Conservation (phyloP, 2,113 vertebrate genomes). For the Platysternon megacephalum region DNA sequence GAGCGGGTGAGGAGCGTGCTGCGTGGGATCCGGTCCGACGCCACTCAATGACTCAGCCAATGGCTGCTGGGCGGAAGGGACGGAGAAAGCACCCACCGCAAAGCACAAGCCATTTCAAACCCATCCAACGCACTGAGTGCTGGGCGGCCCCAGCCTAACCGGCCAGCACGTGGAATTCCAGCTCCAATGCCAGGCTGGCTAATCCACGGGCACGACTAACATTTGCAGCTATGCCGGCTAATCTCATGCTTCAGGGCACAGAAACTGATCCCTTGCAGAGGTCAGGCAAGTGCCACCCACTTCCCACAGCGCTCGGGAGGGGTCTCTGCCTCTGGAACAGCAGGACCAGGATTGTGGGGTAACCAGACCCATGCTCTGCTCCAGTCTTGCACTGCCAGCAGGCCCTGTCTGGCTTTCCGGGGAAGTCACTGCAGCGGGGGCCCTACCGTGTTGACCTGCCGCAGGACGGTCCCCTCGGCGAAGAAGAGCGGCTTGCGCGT, state of each 20-base stretch:
- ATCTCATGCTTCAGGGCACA: neutral
- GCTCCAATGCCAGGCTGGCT: neutral
- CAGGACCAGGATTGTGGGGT: neutral
- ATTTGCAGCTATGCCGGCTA: too few species aligned
- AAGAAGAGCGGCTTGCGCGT: constrained; percentile 84
- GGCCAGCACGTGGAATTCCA: too few species aligned
- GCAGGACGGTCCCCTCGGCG: constrained; percentile 79
- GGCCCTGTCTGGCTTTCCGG: too few species aligned
- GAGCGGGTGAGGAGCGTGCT: neutral
- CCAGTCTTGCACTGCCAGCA: too few species aligned
- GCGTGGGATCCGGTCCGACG: neutral
- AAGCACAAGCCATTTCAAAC: too few species aligned
- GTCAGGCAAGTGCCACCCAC: neutral
- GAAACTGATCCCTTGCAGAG: too few species aligned
- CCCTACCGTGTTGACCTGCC: constrained; percentile 83
- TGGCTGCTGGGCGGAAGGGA: neutral
- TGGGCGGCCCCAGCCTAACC: too few species aligned
- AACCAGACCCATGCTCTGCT: neutral
- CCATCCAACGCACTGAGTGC: too few species aligned
- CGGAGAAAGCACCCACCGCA: too few species aligned
- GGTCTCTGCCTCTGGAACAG: neutral
- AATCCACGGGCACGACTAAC: too few species aligned
- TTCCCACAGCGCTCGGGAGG: neutral
- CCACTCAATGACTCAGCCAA: neutral
- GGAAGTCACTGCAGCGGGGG: too few species aligned